Evolutionary conservation across 2,113 vertebrate genomes (phyloP).

Genomic region (Labeo rohita): DNA sequence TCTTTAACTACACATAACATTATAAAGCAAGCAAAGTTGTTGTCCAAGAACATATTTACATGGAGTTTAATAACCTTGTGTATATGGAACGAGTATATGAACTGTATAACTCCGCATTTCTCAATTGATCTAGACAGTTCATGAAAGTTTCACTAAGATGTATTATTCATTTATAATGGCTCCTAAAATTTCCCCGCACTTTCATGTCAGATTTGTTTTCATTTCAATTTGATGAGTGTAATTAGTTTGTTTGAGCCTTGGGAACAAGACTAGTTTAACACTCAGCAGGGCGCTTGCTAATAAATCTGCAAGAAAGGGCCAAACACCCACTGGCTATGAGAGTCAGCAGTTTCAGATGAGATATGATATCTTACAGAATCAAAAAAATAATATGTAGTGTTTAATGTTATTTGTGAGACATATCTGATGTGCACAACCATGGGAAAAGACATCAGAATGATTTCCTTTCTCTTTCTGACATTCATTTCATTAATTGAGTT

Average conservation of each 20-base stretch:
- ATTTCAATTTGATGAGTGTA: constrained; percentile 53
- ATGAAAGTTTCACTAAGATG: constrained; percentile 70
- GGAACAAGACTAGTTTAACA: constrained; percentile 62
- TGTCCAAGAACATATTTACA: not conserved
- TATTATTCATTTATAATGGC: constrained; percentile 67
- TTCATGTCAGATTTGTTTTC: constrained; percentile 54
- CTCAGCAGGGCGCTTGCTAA: not conserved
- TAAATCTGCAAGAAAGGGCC: constrained; percentile 9
- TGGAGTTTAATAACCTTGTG: not conserved
- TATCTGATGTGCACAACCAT: not conserved
- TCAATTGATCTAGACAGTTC: constrained; percentile 51
- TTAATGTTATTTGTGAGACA: not conserved
- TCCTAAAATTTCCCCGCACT: constrained; percentile 59
- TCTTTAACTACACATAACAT: constrained; percentile 6
- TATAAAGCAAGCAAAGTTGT: not conserved
- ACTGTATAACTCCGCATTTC: not conserved
- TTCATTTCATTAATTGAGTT: not conserved
- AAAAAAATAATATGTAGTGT: not conserved
- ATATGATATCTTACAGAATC: not conserved
- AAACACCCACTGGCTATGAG: constrained; percentile 21
- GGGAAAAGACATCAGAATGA: not conserved
- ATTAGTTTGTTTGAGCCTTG: constrained; percentile 67
- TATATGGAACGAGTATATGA: not conserved
- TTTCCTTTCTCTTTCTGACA: not conserved
- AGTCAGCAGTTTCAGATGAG: constrained; percentile 35